Conservation (phyloP, 2,888 invertebrate species). For the Loripinus fragilis region DNA sequence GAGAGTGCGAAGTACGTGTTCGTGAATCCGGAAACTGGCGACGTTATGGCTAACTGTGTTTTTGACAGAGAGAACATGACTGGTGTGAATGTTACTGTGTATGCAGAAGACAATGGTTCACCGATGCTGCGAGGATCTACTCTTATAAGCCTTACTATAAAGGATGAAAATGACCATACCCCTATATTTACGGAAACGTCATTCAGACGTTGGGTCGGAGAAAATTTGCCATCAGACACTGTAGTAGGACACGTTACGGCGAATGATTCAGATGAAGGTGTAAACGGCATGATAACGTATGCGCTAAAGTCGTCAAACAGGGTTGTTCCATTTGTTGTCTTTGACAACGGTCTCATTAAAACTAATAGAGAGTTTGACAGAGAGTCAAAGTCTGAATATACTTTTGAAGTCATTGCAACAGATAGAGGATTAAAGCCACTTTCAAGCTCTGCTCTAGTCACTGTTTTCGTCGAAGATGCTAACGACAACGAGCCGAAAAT, state of each 20-base stretch:
- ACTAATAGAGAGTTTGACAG: conserved; percentile 70
- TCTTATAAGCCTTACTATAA: conserved; percentile 90
- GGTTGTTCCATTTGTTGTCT: conserved; percentile 69
- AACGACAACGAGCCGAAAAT: conserved; percentile 79
- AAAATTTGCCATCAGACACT: conserved; percentile 94
- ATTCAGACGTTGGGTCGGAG: conserved; percentile 94
- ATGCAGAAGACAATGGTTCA: conserved; percentile 90
- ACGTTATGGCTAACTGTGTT: conserved; percentile 92
- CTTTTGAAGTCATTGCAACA: conserved; percentile 72
- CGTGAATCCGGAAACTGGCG: conserved; percentile 92
- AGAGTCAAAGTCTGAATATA: conserved; percentile 66
- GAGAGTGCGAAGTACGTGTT: conserved; percentile 89
- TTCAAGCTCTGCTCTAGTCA: conserved; percentile 68
- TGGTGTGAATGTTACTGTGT: conserved; percentile 92
- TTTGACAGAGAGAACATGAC: conserved; percentile 92
- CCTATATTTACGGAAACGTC: conserved; percentile 96
- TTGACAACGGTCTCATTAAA: conserved; percentile 69
- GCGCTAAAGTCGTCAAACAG: conserved; percentile 28
- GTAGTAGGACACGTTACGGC: conserved; percentile 95
- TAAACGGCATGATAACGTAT: conserved; percentile 88
- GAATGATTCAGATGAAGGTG: conserved; percentile 94
- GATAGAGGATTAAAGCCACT: conserved; percentile 69
- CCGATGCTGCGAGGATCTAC: conserved; percentile 90
- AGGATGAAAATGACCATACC: conserved; percentile 97
- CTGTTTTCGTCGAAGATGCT: conserved; percentile 73